phyloP scores from a whole-genome alignment of 2,113 vertebrate genomes.

The Eclectus roratus region DNA sequence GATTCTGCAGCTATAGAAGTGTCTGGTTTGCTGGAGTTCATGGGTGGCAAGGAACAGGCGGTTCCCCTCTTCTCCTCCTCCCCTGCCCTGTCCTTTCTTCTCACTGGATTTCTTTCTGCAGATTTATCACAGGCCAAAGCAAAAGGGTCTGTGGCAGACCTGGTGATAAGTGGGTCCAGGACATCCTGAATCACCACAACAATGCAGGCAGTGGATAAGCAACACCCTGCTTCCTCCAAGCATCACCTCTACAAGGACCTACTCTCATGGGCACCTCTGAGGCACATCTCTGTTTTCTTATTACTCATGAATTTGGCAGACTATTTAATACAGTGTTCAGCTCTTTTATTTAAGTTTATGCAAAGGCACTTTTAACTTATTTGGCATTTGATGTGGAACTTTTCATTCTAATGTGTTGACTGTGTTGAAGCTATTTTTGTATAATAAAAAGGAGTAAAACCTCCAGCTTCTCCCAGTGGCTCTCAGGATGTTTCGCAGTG shows the following conservation, averaged over 20 bases:
- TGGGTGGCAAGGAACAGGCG: neutral
- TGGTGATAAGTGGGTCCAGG: conserved; percentile 32
- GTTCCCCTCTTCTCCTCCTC: neutral
- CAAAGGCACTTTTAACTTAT: neutral
- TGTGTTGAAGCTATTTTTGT: neutral
- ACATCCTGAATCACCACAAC: neutral
- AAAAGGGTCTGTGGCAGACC: neutral
- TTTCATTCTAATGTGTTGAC: neutral
- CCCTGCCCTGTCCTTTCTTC: neutral
- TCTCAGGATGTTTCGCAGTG: neutral
- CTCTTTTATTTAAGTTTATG: neutral
- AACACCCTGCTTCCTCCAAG: neutral
- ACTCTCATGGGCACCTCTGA: neutral
- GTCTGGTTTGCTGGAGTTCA: neutral
- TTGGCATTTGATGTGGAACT: neutral
- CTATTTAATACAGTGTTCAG: neutral
- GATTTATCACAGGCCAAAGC: conserved; percentile 36
- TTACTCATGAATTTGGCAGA: neutral
- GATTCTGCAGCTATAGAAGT: neutral
- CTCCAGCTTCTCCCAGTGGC: neutral
- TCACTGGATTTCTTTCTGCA: neutral
- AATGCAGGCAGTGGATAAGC: neutral
- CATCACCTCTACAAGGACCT: neutral
- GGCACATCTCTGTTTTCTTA: neutral
- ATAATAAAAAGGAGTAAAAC: neutral